Evolutionary conservation across 2,797 vertebrate species (phyloP), one percentile per base, ranked within the genome.

Genomic region (Pangasius macronema): DNA sequence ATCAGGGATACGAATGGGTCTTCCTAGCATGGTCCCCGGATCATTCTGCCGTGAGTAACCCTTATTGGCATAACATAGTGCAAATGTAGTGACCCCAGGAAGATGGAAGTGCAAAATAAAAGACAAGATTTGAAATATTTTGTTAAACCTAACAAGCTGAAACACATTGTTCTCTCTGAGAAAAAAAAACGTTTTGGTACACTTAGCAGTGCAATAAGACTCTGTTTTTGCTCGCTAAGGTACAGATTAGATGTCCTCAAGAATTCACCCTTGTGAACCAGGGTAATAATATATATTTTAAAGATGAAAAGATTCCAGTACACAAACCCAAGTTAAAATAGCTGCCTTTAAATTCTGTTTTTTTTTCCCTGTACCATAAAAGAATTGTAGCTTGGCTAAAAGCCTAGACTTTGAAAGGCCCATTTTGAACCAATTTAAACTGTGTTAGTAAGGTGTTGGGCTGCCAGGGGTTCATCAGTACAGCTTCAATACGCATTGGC

Each of bases 21-120:
- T 97, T 98, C 90, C 95, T 97, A 93, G 96, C 97, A 0, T 97
- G 97, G 97, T 97, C 97, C 85, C 97, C 97, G 65, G 97, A 98
- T 92, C 93, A 95, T 90, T 97, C 97, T 87, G 96, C 96, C 77
- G 97, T 97, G 94, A 95, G 96, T 96, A 65, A 46, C 33, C 18
- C 18, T 5, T n/a, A n/a, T 1, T 27, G 51, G 9, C 24, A 46
- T 22, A 20, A 18, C 14, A 0, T 13, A 7, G 36, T 55, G 24
- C 5, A 63, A 57, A 76, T 65, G 10, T 55, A 24, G 8, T 13
- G 18, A 57, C 30, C 5, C 18, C n/a, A 57, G 51, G 8, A 30
- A 51, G 75, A n/a, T 57, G n/a, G 73, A 24, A 24, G 3, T 20
- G 59, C 39, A 57, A 59, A n/a, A 51, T 55, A 33, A 6, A 55